phyloP scores from a whole-genome alignment of 1,140 invertebrate species.

The Glossosoma conforme region DNA sequence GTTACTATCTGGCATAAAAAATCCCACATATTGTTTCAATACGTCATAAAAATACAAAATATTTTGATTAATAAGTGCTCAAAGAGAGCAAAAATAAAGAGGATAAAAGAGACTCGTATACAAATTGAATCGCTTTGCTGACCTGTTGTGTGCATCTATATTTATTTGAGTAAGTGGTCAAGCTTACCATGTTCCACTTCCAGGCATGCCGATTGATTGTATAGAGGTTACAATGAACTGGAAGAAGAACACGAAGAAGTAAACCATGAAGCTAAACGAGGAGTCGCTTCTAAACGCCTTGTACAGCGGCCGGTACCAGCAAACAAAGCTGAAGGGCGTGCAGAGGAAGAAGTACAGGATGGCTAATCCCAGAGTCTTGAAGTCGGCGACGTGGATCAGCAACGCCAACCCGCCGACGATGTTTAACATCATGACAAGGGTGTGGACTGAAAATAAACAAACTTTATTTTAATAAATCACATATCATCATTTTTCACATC shows the following conservation, averaged over 20 bases:
- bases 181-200: conserved; percentile 75
- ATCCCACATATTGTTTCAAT: too few species aligned
- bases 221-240: conserved; percentile 89
- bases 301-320: conserved; percentile 79
- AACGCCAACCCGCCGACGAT: conserved; percentile 76
- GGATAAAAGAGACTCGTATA: too few species aligned
- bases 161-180: too few species aligned
- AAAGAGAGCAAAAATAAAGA: too few species aligned
- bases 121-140: too few species aligned
- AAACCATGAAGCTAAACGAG: conserved; percentile 99
- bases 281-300: conserved; percentile 86
- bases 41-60: too few species aligned
- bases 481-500: neutral
- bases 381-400: conserved; percentile 56
- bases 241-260: conserved; percentile 99
- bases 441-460: conserved; percentile 72
- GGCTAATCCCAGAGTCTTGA: conserved; percentile 81
- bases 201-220: conserved; percentile 79
- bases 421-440: conserved; percentile 79
- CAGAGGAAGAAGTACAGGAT: conserved; percentile 89
- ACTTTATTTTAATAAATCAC: neutral
- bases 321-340: conserved; percentile 95
- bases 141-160: too few species aligned
- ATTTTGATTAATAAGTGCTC: too few species aligned
- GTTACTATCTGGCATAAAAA: too few species aligned